These are phyloP conservation scores for Drosophila kohkoa DNA, from an alignment of 1,140 invertebrate genomes.

Conservation along the genomic window DNA sequence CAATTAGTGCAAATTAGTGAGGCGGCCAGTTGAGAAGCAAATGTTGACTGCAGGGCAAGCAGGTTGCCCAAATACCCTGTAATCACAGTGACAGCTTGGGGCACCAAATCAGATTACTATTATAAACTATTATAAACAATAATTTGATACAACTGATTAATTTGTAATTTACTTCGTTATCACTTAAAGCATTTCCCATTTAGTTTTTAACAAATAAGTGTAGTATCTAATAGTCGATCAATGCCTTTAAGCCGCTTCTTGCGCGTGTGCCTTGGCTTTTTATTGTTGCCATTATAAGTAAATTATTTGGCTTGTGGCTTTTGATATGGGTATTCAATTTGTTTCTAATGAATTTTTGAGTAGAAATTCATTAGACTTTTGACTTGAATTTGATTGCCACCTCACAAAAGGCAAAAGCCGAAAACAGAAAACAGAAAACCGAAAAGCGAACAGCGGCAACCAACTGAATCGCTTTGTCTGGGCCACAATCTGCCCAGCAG, in stretches of 20 bases:
- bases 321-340: conserved; percentile 77
- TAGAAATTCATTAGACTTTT: conserved; percentile 71
- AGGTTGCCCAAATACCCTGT: conserved; percentile 12
- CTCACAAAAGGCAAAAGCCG: neutral
- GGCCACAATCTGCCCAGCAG: neutral
- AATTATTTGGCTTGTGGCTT: conserved; percentile 72
- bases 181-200: too few species aligned
- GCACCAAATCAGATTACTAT: neutral
- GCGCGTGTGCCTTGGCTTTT: conserved; percentile 5
- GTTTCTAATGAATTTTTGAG: conserved; percentile 78
- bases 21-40: conserved; percentile 31
- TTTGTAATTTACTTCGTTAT: too few species aligned
- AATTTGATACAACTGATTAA: too few species aligned
- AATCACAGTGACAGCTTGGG: neutral
- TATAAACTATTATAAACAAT: too few species aligned
- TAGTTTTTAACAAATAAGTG: too few species aligned
- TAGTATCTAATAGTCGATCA: neutral
- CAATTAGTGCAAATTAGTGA: conserved; percentile 81
- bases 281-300: conserved; percentile 47
- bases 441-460: neutral
- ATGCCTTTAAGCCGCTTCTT: neutral
- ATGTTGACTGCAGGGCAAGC: conserved; percentile 3
- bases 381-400: conserved; percentile 64
- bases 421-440: neutral
- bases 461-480: conserved; percentile 14